phyloP scores from a whole-genome alignment of 2,888 invertebrate species.

The Hydraecia micacea region DNA sequence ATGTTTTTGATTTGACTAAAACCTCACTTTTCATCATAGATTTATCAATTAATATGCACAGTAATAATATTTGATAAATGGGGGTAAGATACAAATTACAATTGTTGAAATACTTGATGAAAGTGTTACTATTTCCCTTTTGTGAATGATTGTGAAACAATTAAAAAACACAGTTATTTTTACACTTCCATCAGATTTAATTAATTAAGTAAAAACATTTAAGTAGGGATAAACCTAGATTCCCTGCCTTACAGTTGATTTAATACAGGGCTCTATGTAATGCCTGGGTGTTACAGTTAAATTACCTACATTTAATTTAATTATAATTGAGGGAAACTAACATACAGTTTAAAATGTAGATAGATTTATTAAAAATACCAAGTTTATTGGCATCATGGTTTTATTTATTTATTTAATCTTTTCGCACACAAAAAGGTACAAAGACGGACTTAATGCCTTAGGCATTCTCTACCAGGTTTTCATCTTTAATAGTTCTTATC shows the following conservation, averaged over 20 bases:
- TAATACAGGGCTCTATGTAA: not conserved
- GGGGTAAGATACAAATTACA: not conserved
- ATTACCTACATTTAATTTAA: not conserved
- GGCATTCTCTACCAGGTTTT: not conserved
- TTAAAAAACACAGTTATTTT: not conserved
- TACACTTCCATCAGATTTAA: not conserved
- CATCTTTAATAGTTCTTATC: not conserved
- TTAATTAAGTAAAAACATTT: not conserved
- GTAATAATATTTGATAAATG: not conserved
- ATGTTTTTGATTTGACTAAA: not conserved
- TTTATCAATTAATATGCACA: not conserved
- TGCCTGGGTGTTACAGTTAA: not conserved
- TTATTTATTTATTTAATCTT: no score
- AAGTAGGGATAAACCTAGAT: not conserved
- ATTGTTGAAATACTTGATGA: not conserved
- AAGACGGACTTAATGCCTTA: no score
- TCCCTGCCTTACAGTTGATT: not conserved
- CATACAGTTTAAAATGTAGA: not conserved
- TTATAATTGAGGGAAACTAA: not conserved
- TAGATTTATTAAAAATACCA: not conserved
- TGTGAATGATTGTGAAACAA: not conserved
- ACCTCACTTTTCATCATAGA: not conserved
- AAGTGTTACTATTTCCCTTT: not conserved
- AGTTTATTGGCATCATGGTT: not conserved
- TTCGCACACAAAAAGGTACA: no score